Evolutionary conservation across 2,888 invertebrate species (phyloP).

Genomic region (Melanostoma scalare): DNA sequence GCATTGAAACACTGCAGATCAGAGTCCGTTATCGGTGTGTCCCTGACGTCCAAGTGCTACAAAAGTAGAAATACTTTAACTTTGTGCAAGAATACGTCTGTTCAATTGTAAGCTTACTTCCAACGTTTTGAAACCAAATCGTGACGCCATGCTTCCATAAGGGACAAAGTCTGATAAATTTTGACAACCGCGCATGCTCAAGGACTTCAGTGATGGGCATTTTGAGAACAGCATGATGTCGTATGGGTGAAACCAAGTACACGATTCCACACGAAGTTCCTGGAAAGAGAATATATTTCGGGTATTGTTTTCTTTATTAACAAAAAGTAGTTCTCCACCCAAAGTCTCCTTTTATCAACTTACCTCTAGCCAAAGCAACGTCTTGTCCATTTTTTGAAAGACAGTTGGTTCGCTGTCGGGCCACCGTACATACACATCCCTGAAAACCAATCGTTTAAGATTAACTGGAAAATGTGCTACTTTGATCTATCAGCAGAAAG

Average conservation of each 20-base stretch:
- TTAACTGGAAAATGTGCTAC: constrained; percentile 86
- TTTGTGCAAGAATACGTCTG: neutral
- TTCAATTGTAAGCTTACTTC: constrained; percentile 76
- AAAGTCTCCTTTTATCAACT: neutral
- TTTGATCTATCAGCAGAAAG: constrained; percentile 82
- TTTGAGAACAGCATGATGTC: constrained; percentile 89
- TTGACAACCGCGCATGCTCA: constrained; percentile 86
- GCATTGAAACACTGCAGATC: constrained; percentile 85
- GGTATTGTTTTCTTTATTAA: too few species aligned
- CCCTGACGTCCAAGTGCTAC: constrained; percentile 83
- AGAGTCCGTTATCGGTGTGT: constrained; percentile 84
- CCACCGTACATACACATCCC: constrained; percentile 78
- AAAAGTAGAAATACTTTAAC: constrained; percentile 27
- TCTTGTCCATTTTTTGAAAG: constrained; percentile 80
- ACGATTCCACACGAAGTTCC: constrained; percentile 87
- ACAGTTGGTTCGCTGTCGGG: constrained; percentile 77
- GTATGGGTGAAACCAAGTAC: constrained; percentile 89
- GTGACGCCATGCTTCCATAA: constrained; percentile 88
- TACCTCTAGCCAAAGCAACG: constrained; percentile 78
- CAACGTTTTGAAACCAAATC: constrained; percentile 85
- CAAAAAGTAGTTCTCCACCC: neutral
- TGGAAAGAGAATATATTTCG: neutral
- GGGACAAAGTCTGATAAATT: constrained; percentile 88
- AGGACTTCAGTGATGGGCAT: constrained; percentile 84
- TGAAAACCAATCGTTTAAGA: constrained; percentile 84